Percentiles rank a stretch among this genome's conserved stretches.
Conservation (phyloP, 2,113 vertebrate genomes). For the Cathartes aura region DNA sequence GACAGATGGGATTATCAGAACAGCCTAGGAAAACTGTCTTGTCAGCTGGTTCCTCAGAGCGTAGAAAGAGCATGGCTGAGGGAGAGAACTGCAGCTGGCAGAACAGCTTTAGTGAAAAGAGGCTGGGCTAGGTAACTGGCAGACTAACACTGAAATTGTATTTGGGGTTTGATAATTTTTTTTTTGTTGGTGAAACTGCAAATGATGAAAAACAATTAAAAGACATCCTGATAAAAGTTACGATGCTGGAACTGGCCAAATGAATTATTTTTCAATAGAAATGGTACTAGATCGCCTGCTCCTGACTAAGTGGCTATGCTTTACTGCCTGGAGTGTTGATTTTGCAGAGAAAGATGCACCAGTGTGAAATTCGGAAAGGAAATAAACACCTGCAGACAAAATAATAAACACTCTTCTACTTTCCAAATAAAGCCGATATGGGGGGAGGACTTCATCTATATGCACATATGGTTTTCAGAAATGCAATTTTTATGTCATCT, state of each 20-base stretch:
- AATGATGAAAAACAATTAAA: not conserved
- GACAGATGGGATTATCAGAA: not conserved
- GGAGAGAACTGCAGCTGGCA: not conserved
- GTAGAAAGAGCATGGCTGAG: not conserved
- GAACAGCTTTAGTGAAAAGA: not conserved
- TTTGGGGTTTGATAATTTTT: not conserved
- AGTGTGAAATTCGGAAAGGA: not conserved
- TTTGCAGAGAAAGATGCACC: not conserved
- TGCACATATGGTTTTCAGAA: not conserved
- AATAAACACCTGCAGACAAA: not conserved
- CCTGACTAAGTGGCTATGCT: not conserved
- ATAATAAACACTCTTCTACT: not conserved
- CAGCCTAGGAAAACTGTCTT: not conserved
- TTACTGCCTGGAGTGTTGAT: not conserved
- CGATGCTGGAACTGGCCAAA: not conserved
- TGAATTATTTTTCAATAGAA: not conserved
- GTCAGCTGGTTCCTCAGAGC: not conserved
- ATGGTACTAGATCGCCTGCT: not conserved
- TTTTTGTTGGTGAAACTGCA: not conserved
- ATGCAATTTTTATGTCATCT: not conserved
- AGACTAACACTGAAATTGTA: not conserved
- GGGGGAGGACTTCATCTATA: not conserved
- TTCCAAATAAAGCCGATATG: not conserved
- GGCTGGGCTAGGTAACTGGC: not conserved
- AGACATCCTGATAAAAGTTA: not conserved